Evolutionary conservation across 2,888 invertebrate species (phyloP).

Genomic region (Spisula subtruncata): DNA sequence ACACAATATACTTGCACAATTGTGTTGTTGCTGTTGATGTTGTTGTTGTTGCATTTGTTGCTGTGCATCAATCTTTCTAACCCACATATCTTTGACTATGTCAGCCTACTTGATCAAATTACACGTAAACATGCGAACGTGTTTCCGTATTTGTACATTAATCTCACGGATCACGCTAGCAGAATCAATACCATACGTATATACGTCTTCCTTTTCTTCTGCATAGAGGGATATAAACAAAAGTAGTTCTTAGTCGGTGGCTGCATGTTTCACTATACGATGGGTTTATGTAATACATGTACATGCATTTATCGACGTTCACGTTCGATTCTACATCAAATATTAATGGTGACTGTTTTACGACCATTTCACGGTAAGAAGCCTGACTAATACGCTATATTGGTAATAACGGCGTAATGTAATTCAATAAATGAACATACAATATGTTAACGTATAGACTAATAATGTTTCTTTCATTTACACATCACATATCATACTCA

Average conservation of each 20-base stretch:
- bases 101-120: background rate
- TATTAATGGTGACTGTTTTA: slow-evolving; percentile 3
- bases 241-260: background rate
- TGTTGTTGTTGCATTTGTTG: too few species aligned
- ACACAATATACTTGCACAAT: too few species aligned
- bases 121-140: background rate
- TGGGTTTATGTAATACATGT: too few species aligned
- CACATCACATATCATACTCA: too few species aligned
- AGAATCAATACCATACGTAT: background rate
- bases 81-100: background rate
- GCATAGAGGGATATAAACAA: too few species aligned
- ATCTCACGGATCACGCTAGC: background rate
- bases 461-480: too few species aligned
- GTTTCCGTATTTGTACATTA: background rate
- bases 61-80: too few species aligned
- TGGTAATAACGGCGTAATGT: too few species aligned
- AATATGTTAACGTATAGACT: too few species aligned
- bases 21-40: too few species aligned
- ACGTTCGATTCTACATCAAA: background rate
- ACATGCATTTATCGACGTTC: background rate
- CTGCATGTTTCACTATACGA: background rate
- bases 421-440: too few species aligned
- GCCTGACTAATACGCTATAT: background rate
- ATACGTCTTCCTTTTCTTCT: background rate
- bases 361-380: background rate